Base-by-base conservation (phyloP, 2,113 vertebrate species). In the Ctenodactylus gundi region DNA sequence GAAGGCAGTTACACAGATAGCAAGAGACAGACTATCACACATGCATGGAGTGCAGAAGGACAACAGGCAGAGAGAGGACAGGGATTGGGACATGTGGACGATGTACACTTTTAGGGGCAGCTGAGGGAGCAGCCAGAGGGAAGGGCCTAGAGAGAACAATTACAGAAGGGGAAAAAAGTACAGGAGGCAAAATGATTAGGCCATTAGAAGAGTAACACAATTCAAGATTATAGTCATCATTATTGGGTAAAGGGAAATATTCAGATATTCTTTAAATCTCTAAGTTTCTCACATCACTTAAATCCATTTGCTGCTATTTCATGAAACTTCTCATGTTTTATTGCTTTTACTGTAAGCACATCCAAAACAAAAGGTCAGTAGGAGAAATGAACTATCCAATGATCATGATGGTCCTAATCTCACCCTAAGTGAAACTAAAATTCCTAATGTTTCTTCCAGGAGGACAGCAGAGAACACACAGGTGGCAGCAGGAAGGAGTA, bases 191-290 rank as follows among this genome's bases (percentile, higher is more conserved):
- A 68, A 76, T 80, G 18, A 86, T 64, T 25, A 77, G 64, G 57
- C 20, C 20, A 76, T 67, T 49, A 88, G 91, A 80, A 94, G 96
- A 78, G 60, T 14, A 91, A 46, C 34, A 73, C 17, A 77, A 62
- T 49, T 23, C 13, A 44, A 11, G 20, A 62, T 31, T 62, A 31
- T 0, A 72, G 39, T 72, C 53, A 84, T 25, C 15, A 9, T 18
- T 62, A 46, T 13, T 21, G 20, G 14, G 12, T 70, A n/a, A 73
- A 51, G 73, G 23, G 73, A 80, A 62, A 46, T 31, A 91, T 14
- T 75, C 36, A 41, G 57, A 21, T 68, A 90, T 88, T 39, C 65
- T 80, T 64, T 60, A 92, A 25, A 39, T 62, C 60, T 62, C 65
- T 51, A 82, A 60, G 34, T 51, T 82, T 55, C 73, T 90, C 46